Conservation (phyloP, 92 coral and sea anemone species). For the Zoanthus gigantus region DNA sequence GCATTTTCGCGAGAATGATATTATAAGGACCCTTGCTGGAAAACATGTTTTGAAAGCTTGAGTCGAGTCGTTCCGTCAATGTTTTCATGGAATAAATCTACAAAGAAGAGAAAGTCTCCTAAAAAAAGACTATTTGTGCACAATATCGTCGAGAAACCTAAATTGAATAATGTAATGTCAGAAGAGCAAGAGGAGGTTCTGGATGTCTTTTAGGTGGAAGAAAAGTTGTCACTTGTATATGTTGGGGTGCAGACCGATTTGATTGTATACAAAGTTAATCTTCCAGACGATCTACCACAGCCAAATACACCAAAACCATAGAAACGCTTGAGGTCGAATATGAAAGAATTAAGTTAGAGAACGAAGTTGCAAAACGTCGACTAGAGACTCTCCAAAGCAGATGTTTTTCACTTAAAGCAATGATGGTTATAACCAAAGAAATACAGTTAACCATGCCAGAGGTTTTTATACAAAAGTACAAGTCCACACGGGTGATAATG, state of each 20-base stretch:
- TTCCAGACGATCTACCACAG: conserved; percentile 19
- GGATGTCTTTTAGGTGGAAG: not conserved
- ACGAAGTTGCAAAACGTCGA: conserved; percentile 11
- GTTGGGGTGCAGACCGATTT: conserved; percentile 26
- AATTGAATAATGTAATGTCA: not conserved
- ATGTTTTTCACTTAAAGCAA: conserved; percentile 25
- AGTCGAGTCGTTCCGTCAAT: conserved; percentile 53
- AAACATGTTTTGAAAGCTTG: conserved; percentile 24
- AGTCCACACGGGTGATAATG: conserved; percentile 54
- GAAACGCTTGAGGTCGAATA: not conserved
- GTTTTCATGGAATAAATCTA: conserved; percentile 61
- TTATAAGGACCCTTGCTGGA: conserved; percentile 46
- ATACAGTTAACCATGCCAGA: conserved; percentile 49
- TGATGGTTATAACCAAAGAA: conserved; percentile 1
- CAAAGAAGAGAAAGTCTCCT: conserved; percentile 49
- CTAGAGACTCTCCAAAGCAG: conserved; percentile 30
- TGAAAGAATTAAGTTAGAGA: conserved; percentile 15
- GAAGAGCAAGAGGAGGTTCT: not conserved
- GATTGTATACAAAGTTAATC: conserved; percentile 18
- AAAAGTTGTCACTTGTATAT: not conserved
- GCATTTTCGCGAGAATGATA: conserved; percentile 50
- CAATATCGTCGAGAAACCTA: not conserved
- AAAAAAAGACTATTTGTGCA: conserved; percentile 35
- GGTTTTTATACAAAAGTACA: conserved; percentile 51
- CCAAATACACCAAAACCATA: conserved; percentile 7